Evolutionary conservation across 1,140 invertebrate species (phyloP), one percentile per base, ranked within the genome.

Genomic region (Sesamia nonagrioides): DNA sequence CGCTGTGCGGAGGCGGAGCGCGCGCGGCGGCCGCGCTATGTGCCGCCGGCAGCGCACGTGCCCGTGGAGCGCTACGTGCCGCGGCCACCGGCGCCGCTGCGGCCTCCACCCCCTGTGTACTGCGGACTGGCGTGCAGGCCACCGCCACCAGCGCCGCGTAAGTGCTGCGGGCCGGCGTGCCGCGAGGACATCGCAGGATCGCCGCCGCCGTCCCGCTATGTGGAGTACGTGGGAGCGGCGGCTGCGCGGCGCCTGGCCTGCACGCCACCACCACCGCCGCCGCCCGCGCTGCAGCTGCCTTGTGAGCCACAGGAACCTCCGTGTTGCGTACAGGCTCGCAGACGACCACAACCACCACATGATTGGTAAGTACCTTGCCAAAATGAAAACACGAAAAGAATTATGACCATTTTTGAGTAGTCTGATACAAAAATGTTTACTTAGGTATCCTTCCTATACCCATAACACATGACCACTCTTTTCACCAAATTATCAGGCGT

Each of bases 31-130:
- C 91, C 95, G 88, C 94, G 95, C 60, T 97, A 97, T 77, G 95
- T 97, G 75, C 96, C 96, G 1, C 96, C 96, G 4, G 96, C 96
- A 68, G 96, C 96, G 48, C 96, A 97, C 88, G 96, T 96, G 78
- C 96, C 96, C 7, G 96, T 97, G 58, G 96, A 97, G 90, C 95
- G 96, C 80, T 96, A 97, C 82, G 96, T 97, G 78, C 96, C 96
- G 48, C 95, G 96, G 78, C 96, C 96, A 50, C 96, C 96, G 52
- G 95, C 95, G 6, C 95, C 96, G 61, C 94, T 95, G 87, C 95
- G 91, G 15, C 95, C 73, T 75, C 93, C 88, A 69, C 90, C 89
- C 27, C 92, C 93, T 56, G 91, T 94, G 15, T 95, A 95, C 84
- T 95, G 94, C 82, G 93, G 92, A 80, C 77, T 94, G 88, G 94